Conservation (phyloP, 2,113 vertebrate species). For the Aythya baeri region DNA sequence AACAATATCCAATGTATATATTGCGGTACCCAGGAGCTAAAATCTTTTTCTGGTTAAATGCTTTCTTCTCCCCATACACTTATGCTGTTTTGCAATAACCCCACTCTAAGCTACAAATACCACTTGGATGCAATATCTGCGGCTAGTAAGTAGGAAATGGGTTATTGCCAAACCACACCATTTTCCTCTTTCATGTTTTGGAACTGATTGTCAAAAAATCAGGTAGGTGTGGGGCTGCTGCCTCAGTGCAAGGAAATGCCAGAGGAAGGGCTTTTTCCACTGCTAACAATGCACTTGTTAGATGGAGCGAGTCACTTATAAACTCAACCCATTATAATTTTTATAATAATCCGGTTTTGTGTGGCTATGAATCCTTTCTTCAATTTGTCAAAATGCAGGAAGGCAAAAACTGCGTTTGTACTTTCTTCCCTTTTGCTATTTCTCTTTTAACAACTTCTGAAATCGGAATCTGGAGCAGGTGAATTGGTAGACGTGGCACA, state of each 20-base stretch:
- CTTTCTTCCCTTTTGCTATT: fast-evolving
- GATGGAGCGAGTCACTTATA: background rate
- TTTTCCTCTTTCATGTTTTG: background rate
- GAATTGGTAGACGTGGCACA: background rate
- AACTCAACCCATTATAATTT: background rate
- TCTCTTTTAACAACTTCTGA: background rate
- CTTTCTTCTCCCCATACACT: background rate
- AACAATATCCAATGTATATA: background rate
- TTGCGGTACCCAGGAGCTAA: background rate
- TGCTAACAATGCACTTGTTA: background rate
- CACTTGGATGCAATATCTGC: background rate
- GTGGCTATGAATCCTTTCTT: background rate
- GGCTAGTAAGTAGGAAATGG: background rate
- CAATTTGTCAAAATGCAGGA: background rate
- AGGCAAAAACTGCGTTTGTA: background rate
- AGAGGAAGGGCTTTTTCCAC: background rate
- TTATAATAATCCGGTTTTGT: background rate
- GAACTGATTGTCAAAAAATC: background rate
- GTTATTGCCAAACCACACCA: background rate
- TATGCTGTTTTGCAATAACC: background rate
- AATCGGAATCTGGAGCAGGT: background rate
- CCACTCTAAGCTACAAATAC: background rate
- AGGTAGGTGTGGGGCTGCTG: background rate
- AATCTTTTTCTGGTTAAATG: background rate
- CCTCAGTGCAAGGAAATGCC: background rate